Base-by-base conservation (phyloP, 2,888 invertebrate genomes). In the Agapostemon virescens region DNA sequence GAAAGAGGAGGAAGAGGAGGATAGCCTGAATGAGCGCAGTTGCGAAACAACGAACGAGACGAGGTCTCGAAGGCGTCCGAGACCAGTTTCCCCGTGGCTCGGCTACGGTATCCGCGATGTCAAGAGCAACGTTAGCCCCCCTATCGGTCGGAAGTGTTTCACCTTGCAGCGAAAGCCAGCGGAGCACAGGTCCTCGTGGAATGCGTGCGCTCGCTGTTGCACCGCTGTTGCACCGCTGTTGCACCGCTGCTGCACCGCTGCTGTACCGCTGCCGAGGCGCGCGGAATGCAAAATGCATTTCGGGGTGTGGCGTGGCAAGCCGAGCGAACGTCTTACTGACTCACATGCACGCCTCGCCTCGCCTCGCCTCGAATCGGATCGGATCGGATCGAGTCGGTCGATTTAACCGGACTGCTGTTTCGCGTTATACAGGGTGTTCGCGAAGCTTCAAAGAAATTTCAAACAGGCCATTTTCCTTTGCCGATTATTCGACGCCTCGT, bases 291-390 rank as follows among this genome's bases (percentile, higher is more conserved):
- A 88, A 89, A 89, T 88, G 84, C 81, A 81, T 78, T 79, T 81
- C 87, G 81, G 88, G 89, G 89, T 89, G 89, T 89, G 89, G 89
- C 89, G 83, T 72, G 55, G 55, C 55, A 55, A 78, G n/a, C 84
- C 76, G 84, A 83, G 85, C 88, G 82, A 89, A 88, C 86, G 89
- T 90, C 89, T 87, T 85, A 89, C 89, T 89, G 89, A 89, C 89
- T 89, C 89, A 89, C 84, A 88, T 86, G 88, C 78, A 81, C 76
- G 55, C 49, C 67, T 75, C 36, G 75, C 75, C 75, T 74, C 2
- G 55, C 13, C 15, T 55, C 26, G 4, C 13, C 40, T 15, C 49
- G 49, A n/a, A 49, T 49, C 23, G 52, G 11, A 4, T 52, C 23
- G 26, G 6, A 26, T 55, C 26, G 55, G 23, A 55, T 26, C 55